Percentiles rank a stretch among this genome's conserved stretches.
Evolutionary conservation across 2,888 invertebrate species (phyloP).

Genomic region (Iselma pallidipennis): DNA sequence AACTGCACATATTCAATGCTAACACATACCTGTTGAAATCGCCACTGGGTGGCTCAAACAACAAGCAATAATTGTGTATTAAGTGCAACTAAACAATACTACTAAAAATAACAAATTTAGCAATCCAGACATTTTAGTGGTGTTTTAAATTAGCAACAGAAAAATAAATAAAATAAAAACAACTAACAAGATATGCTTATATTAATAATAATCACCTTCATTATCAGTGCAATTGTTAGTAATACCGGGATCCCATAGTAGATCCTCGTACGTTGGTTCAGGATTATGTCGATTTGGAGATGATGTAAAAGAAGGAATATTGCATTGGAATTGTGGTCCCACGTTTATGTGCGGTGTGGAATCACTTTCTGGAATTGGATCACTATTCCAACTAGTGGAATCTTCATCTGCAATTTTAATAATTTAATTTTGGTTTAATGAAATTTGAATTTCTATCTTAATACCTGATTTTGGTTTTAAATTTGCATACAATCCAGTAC

Average conservation of each 20-base stretch:
- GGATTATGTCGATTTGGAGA: slow-evolving; percentile 58
- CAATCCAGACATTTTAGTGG: too few species aligned
- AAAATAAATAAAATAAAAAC: neutral
- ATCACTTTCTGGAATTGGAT: slow-evolving; percentile 57
- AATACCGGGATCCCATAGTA: slow-evolving; percentile 87
- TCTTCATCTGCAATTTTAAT: slow-evolving; percentile 44
- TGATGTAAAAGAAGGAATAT: slow-evolving; percentile 64
- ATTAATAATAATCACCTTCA: slow-evolving; percentile 64
- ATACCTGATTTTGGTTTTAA: slow-evolving; percentile 39
- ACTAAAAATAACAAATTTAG: neutral
- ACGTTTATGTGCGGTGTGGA: slow-evolving; percentile 82
- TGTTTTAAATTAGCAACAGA: too few species aligned
- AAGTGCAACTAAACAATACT: slow-evolving; percentile 1
- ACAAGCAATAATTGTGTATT: slow-evolving; percentile 31
- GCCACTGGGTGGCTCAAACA: slow-evolving; percentile 42
- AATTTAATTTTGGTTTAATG: neutral
- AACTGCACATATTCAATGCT: slow-evolving; percentile 62
- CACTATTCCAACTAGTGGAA: slow-evolving; percentile 48
- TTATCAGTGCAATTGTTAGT: slow-evolving; percentile 73
- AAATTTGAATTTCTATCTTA: slow-evolving; percentile 11
- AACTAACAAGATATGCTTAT: neutral
- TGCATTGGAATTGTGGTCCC: slow-evolving; percentile 84
- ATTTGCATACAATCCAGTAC: slow-evolving; percentile 76
- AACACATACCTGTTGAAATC: slow-evolving; percentile 43
- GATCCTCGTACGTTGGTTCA: slow-evolving; percentile 66